These are phyloP conservation scores for Pseudopipra pipra DNA, from an alignment of 2,113 vertebrate genomes.

Conservation along the genomic window DNA sequence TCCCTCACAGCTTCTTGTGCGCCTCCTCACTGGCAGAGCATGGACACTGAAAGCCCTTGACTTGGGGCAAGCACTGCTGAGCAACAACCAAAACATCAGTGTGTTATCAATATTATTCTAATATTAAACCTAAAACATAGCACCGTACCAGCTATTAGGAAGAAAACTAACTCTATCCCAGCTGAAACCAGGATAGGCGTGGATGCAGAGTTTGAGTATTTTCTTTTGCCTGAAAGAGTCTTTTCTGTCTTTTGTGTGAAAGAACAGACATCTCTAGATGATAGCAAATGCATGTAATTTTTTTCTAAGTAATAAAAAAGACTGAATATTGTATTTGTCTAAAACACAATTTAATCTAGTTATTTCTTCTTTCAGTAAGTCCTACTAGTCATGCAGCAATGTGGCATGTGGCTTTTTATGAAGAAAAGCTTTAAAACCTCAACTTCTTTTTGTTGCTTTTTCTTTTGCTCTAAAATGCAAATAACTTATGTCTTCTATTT, in stretches of 20 bases:
- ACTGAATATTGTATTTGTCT: neutral
- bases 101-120: neutral
- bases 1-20: neutral
- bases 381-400: neutral
- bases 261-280: neutral
- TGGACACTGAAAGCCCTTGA: neutral
- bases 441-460: neutral
- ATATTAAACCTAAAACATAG: neutral
- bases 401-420: neutral
- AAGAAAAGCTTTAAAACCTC: neutral
- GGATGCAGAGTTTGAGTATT: neutral
- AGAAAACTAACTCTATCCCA: neutral
- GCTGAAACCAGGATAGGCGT: neutral
- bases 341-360: neutral
- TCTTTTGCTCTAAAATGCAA: neutral
- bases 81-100: neutral
- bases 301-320: neutral
- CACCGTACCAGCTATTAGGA: neutral
- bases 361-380: neutral
- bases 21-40: neutral
- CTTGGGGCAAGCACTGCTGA: neutral
- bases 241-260: neutral
- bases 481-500: neutral
- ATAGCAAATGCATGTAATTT: neutral
- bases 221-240: neutral